Percentiles rank a stretch among this genome's conserved stretches.
phyloP scores from a whole-genome alignment of 2,113 vertebrate species.

The Sisor rabdophorus region DNA sequence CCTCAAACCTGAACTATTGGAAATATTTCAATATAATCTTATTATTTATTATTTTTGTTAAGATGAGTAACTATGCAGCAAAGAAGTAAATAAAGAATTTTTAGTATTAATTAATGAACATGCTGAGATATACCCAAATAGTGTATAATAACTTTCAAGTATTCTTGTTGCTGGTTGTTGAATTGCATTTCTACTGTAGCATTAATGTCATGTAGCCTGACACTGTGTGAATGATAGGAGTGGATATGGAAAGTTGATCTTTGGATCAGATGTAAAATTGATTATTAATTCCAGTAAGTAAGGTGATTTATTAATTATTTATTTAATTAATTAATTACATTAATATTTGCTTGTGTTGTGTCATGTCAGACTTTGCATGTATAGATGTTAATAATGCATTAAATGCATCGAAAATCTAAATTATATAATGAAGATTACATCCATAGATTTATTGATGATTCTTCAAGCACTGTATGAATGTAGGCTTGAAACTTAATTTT shows the following conservation, averaged over 20 bases:
- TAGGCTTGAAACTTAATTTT: conserved; percentile 29
- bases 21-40: neutral
- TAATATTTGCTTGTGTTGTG: too few species aligned
- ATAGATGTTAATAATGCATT: too few species aligned
- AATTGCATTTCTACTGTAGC: neutral
- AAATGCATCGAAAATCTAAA: too few species aligned
- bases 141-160: too few species aligned
- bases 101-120: too few species aligned
- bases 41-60: neutral
- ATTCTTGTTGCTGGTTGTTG: too few species aligned
- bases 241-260: conserved; percentile 19
- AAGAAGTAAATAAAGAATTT: too few species aligned
- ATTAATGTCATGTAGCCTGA: conserved; percentile 15
- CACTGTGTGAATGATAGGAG: conserved; percentile 45
- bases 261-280: conserved; percentile 34
- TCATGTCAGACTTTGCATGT: too few species aligned
- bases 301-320: neutral
- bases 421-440: too few species aligned
- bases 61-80: conserved; percentile 19
- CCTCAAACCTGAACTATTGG: neutral
- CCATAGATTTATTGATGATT: conserved; percentile 25
- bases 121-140: too few species aligned
- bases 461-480: conserved; percentile 29
- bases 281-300: conserved; percentile 32
- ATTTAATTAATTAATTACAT: too few species aligned